Evolutionary conservation across 2,888 invertebrate genomes (phyloP), one percentile per base, ranked within the genome.

Genomic region (Tortrix viridana): DNA sequence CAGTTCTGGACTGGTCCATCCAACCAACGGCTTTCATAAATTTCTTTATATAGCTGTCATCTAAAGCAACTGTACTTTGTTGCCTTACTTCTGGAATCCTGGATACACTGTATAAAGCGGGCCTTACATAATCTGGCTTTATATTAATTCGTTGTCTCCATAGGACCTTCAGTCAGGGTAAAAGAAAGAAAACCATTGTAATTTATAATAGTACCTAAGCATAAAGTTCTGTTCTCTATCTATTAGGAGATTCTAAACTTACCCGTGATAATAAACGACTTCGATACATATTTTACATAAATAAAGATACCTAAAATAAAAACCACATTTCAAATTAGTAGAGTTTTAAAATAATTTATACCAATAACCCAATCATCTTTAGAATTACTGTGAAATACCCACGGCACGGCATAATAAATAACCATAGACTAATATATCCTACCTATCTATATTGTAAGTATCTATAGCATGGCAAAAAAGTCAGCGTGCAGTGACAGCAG

Each of bases 21-120:
- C 93, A 93, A 3, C 94, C 94, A 20, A 94, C 92, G 75, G 93
- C 93, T 72, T 93, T 93, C 77, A 94, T 88, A 63, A 94, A 93
- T 68, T 93, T 93, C 67, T 93, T 94, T 0, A 94, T 78, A 74
- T 94, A 92, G 58, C 93, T 84, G 43, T 87, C 89, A 67, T 92
- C 88, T 26, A 88, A 76, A 64, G 88, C 71, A 32, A 86, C 74
- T 61, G 89, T 85, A 43, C 82, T 79, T 60, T 86, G 79, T 14
- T 79, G 67, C 68, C 85, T 82, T 20, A 68, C 60, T 66, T 71
- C 68, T 14, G 61, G 6, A 26, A 67, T 53, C 43, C 46, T 61
- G 5, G 60, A 22, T 61, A 49, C 54, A 6, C 57, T 58, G 44
- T 67, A 64, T 26, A 58, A 38, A 53, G 71, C 73, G 47, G 80